Base-by-base conservation (phyloP, 1,140 invertebrate genomes). In the Trichonephila clavipes region DNA sequence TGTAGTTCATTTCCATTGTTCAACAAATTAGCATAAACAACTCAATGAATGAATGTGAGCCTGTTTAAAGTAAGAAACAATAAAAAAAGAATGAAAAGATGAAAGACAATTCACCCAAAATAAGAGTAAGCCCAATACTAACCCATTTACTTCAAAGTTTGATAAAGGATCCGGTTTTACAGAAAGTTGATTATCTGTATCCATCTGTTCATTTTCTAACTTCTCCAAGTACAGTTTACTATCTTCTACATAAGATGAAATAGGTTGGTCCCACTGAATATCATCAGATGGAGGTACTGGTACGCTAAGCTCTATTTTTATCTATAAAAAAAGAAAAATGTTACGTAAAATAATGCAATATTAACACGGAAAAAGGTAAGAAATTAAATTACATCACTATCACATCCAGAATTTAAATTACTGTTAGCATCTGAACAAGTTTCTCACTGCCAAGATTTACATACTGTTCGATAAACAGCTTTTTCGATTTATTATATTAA, bases 181-280 rank as follows among this genome's bases (percentile, higher is more conserved):
- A 62, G 85, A 40, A 18, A 81, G 51, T 77, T 90, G 59, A 44
- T 8, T 51, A 24, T 94, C 90, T 59, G 69, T 62, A 19, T 95
- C 94, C 94, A 95, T 95, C 14, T 72, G 94, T 81, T 94, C 94
- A 51, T 94, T 93, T 59, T 95, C 94, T 28, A 95, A 66, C 87
- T 95, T 94, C 24, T 95, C 94, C 28, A 95, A 72, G 81, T 95
- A 90, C 19, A 90, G 83, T 82, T 95, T 95, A 69, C 94, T 94
- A 94, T 96, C 95, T 51, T 91, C 94, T 81, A 94, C 92, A 85
- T 94, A 95, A 77, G 62, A 87, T 66, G 85, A 88, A 82, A 90
- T 24, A 44, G 88, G 88, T 85, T 94, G 93, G 87, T 94, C 88
- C 88, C 87, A 90, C 61, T 94, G 40, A 61, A 94, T 59, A 90